Conservation (phyloP, 2,113 vertebrate genomes). For the Bubo scandiacus region DNA sequence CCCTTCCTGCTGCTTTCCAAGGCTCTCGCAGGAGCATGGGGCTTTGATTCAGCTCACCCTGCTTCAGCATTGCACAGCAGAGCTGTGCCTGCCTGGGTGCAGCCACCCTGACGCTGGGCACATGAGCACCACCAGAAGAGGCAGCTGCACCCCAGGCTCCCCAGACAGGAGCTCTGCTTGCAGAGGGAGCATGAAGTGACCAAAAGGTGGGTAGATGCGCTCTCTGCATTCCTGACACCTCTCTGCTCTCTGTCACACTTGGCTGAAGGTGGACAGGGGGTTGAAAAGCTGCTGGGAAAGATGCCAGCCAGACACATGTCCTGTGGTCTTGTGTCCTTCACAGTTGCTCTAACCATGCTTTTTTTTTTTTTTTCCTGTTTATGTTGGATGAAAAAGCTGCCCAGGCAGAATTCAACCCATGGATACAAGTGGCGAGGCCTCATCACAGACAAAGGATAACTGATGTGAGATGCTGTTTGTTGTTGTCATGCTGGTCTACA, state of each 20-base stretch:
- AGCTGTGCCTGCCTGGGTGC: not conserved
- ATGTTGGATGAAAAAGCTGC: not conserved
- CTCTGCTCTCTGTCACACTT: not conserved
- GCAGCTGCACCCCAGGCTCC: not conserved
- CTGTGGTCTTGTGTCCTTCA: not conserved
- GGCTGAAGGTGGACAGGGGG: not conserved
- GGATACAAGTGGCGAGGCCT: not conserved
- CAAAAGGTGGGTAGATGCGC: not conserved
- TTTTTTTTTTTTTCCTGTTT: not conserved
- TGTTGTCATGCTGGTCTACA: not conserved
- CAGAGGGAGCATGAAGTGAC: not conserved
- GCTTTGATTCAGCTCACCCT: not conserved
- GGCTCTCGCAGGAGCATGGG: fast-evolving
- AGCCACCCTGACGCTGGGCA: not conserved
- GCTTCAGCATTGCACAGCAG: not conserved
- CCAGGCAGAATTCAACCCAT: not conserved
- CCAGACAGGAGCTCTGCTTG: not conserved
- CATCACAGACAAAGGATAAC: not conserved
- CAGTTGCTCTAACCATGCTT: too few relatives aligned
- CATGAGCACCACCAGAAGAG: not conserved
- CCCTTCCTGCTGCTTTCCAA: not conserved
- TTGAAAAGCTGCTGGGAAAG: not conserved
- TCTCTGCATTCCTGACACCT: not conserved
- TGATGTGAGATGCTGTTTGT: not conserved
- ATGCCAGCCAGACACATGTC: not conserved